phyloP scores from a whole-genome alignment of 1,140 invertebrate species.

The Megathymus violae region DNA sequence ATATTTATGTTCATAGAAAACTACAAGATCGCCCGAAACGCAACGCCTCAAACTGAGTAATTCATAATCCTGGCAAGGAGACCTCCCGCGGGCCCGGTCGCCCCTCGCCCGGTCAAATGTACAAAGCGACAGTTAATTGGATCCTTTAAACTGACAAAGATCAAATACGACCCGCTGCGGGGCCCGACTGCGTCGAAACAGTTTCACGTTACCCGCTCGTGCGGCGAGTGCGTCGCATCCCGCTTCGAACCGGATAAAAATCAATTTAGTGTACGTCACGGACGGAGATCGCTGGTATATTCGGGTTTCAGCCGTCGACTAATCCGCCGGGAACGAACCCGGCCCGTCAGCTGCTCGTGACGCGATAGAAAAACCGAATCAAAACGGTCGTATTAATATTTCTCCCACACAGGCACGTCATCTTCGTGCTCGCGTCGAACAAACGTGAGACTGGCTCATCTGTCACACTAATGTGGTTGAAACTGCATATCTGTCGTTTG shows the following conservation, averaged over 20 bases:
- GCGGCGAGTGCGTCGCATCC: no score
- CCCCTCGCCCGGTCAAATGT: not conserved
- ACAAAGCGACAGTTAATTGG: not conserved
- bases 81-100: not conserved
- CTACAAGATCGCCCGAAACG: no score
- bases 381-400: conserved; percentile 32
- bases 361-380: conserved; percentile 43
- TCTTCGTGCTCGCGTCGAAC: no score
- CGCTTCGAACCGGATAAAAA: not conserved
- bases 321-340: conserved; percentile 14
- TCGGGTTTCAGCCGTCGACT: conserved; percentile 1
- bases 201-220: no score
- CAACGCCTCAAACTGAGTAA: not conserved
- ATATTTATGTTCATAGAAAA: no score
- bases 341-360: conserved; percentile 38
- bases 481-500: no score
- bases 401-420: no score
- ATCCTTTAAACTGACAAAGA: not conserved
- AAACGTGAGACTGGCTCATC: no score
- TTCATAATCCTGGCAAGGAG: not conserved
- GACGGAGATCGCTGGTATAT: not conserved
- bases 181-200: no score
- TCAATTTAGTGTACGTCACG: not conserved
- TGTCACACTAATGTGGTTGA: no score
- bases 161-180: not conserved